phyloP scores from a whole-genome alignment of 2,113 vertebrate genomes.

The Hylia prasina region DNA sequence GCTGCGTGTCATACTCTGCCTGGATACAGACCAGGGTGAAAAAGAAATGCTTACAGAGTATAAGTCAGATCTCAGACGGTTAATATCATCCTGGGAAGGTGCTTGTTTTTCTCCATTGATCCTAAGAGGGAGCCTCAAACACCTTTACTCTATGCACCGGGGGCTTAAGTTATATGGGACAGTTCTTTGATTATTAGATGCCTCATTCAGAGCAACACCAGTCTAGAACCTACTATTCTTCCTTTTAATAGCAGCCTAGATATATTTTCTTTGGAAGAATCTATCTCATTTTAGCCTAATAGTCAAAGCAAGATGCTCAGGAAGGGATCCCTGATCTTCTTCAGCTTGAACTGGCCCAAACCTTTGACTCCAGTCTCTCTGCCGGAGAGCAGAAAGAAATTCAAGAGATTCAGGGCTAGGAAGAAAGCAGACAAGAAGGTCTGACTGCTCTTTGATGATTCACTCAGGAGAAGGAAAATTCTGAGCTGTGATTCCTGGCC shows the following conservation, averaged over 20 bases:
- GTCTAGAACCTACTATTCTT: neutral
- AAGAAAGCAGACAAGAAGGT: neutral
- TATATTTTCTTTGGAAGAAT: neutral
- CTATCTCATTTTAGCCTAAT: neutral
- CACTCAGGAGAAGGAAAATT: neutral
- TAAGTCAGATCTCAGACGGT: neutral
- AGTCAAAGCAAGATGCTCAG: neutral
- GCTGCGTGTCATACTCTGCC: fast-evolving
- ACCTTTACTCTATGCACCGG: fast-evolving
- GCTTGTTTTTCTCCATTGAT: neutral
- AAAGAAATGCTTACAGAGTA: neutral
- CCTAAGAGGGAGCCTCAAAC: neutral
- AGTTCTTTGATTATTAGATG: neutral
- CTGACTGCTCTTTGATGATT: neutral
- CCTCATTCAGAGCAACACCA: neutral
- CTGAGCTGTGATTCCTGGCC: neutral
- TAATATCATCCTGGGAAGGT: neutral
- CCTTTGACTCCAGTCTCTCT: neutral
- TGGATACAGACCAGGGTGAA: neutral
- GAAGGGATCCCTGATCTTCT: neutral
- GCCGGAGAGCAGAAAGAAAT: neutral
- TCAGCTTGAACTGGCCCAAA: neutral
- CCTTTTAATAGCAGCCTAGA: neutral
- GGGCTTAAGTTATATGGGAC: neutral
- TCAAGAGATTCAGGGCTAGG: neutral